phyloP scores from a whole-genome alignment of 1,140 invertebrate genomes.

The Pseudomyrmex gracilis region DNA sequence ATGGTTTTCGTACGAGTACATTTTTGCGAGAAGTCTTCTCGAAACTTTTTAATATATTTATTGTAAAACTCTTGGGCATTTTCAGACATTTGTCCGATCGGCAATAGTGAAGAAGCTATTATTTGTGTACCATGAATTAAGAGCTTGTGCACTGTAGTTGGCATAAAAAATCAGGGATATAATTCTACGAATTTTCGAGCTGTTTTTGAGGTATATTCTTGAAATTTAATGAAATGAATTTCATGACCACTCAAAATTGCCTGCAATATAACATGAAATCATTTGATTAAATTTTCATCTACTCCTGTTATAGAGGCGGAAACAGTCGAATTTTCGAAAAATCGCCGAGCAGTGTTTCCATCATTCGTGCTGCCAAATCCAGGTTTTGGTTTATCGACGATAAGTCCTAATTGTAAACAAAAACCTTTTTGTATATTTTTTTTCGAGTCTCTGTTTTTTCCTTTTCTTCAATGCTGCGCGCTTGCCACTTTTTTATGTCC shows the following conservation, averaged over 20 bases:
- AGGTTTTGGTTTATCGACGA: too few relatives aligned
- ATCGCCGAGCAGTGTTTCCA: slow-evolving; percentile 78
- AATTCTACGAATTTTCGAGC: slow-evolving; percentile 30
- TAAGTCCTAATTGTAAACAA: too few relatives aligned
- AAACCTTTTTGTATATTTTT: too few relatives aligned
- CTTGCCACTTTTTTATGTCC: too few relatives aligned
- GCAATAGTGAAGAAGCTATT: slow-evolving; percentile 13
- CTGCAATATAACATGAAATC: slow-evolving; percentile 33
- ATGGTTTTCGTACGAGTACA: not conserved
- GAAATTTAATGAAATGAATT: too few relatives aligned
- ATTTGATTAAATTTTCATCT: slow-evolving; percentile 57
- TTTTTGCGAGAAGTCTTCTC: slow-evolving; percentile 10
- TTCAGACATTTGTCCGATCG: slow-evolving; percentile 29
- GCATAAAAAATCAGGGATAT: slow-evolving; percentile 34
- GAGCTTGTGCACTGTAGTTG: slow-evolving; percentile 36
- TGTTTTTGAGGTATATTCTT: slow-evolving; percentile 19
- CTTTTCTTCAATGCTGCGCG: too few relatives aligned
- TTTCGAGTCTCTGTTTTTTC: too few relatives aligned
- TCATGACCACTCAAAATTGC: slow-evolving; percentile 12
- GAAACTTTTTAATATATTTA: slow-evolving; percentile 22
- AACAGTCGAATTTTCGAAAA: slow-evolving; percentile 75
- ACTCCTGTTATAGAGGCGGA: slow-evolving; percentile 74
- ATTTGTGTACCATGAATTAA: slow-evolving; percentile 14
- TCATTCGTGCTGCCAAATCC: too few relatives aligned
- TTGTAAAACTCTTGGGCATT: not conserved